Evolutionary conservation across 53 echinoderm and acorn worm genomes (phyloP).

Genomic region (Actinopyga echinites): DNA sequence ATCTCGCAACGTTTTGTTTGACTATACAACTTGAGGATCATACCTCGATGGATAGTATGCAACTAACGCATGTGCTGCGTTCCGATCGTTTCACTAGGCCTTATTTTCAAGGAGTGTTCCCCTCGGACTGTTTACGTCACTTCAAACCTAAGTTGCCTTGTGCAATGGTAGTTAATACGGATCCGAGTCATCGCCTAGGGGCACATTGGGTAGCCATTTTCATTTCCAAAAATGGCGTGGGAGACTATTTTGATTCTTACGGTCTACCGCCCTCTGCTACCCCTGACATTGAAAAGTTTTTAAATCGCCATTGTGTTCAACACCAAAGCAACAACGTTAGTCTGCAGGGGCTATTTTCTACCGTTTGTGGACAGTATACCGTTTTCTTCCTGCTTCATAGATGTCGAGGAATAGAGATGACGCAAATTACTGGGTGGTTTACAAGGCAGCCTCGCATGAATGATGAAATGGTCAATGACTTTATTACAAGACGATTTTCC

Average conservation of each 20-base stretch:
- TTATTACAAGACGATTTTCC: not conserved
- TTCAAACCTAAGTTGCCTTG: conserved; percentile 44
- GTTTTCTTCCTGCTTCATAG: conserved; percentile 40
- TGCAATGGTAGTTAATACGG: conserved; percentile 57
- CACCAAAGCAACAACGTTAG: not conserved
- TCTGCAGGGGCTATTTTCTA: conserved; percentile 52
- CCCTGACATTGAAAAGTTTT: conserved; percentile 11
- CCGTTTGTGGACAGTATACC: conserved; percentile 69
- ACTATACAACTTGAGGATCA: conserved; percentile 47
- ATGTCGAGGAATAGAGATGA: not conserved
- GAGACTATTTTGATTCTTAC: conserved; percentile 67
- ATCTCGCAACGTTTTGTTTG: conserved; percentile 63
- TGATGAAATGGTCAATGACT: not conserved
- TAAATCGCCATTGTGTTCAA: not conserved
- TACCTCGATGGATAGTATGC: conserved; percentile 29
- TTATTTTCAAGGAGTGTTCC: conserved; percentile 46
- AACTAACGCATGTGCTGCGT: conserved; percentile 31
- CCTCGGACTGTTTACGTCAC: conserved; percentile 15
- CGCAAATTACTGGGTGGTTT: not conserved
- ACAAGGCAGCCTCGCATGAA: not conserved
- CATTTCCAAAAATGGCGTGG: conserved; percentile 32
- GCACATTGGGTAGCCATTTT: conserved; percentile 70
- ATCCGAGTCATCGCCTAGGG: conserved; percentile 53
- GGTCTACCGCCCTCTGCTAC: conserved; percentile 31
- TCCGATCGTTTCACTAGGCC: not conserved